A percentile compares a stretch with the other conserved stretches of the same genome.
phyloP scores from a whole-genome alignment of 53 echinoderm and acorn worm species.

The Crossaster papposus region DNA sequence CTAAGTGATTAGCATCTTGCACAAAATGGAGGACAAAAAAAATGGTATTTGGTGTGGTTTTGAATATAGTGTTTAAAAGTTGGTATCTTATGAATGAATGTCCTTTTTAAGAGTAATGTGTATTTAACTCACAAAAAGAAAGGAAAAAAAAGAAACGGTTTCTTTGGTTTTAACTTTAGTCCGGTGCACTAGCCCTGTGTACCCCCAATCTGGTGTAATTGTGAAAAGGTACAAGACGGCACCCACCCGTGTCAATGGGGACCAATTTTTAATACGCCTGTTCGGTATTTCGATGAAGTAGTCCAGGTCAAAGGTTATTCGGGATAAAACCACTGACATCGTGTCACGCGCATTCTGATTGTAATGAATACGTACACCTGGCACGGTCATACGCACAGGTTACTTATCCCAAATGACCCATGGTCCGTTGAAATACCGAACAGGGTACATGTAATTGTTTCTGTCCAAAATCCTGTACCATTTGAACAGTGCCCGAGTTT shows the following conservation, averaged over 20 bases:
- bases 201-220: not conserved
- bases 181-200: not conserved
- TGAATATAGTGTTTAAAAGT: not conserved
- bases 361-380: too few relatives aligned
- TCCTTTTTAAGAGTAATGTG: not conserved
- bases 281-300: too few relatives aligned
- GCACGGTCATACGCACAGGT: too few relatives aligned
- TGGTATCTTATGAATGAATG: conserved; percentile 1
- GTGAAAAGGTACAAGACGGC: not conserved
- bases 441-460: too few relatives aligned
- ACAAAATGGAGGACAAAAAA: not conserved
- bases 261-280: conserved; percentile 34
- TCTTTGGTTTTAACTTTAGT: not conserved
- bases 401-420: too few relatives aligned
- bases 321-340: too few relatives aligned
- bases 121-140: not conserved
- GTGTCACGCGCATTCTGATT: too few relatives aligned
- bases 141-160: not conserved
- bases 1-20: not conserved
- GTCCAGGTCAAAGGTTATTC: too few relatives aligned
- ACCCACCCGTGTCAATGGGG: conserved; percentile 6
- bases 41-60: not conserved
- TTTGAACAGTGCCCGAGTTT: conserved; percentile 11
- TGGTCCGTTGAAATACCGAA: too few relatives aligned
- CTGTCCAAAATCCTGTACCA: too few relatives aligned